Conservation (phyloP, 2,888 invertebrate genomes). For the Listrodromus nycthemerus region DNA sequence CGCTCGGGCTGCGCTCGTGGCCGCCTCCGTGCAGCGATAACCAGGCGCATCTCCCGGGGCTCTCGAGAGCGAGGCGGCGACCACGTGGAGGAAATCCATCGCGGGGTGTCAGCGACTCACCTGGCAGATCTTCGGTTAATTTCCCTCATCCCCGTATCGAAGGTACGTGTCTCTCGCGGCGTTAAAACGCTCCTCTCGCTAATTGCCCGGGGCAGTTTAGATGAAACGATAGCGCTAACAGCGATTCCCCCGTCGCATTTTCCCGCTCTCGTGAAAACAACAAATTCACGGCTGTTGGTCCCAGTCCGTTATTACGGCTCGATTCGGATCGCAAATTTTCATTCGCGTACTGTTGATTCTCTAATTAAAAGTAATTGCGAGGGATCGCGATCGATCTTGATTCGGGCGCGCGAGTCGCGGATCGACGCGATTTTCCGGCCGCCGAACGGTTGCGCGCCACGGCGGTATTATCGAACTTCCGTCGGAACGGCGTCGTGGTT, state of each 20-base stretch:
- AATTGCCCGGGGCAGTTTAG: slow-evolving; percentile 63
- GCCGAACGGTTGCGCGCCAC: not conserved
- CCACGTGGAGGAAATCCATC: slow-evolving; percentile 62
- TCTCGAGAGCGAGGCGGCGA: slow-evolving; percentile 32
- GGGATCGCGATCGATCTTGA: slow-evolving; percentile 46
- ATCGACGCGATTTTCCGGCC: not conserved
- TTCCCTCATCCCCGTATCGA: not conserved
- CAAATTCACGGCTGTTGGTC: slow-evolving; percentile 48
- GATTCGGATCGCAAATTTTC: slow-evolving; percentile 42
- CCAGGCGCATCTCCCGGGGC: slow-evolving; percentile 35
- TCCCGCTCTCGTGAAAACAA: slow-evolving; percentile 57
- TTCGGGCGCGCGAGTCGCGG: not conserved
- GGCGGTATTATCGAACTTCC: slow-evolving; percentile 62
- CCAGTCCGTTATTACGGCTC: slow-evolving; percentile 11
- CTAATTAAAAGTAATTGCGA: slow-evolving; percentile 65
- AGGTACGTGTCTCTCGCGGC: not conserved
- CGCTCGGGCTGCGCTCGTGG: slow-evolving; percentile 70
- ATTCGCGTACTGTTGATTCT: slow-evolving; percentile 37
- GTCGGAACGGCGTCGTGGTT: slow-evolving; percentile 36
- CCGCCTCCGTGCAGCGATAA: slow-evolving; percentile 41
- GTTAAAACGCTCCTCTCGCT: slow-evolving; percentile 59
- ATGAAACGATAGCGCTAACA: slow-evolving; percentile 57
- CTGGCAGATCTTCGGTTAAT: not conserved
- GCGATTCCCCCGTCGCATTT: not conserved
- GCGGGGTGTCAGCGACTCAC: not conserved